Percentiles rank a stretch among this genome's conserved stretches.
These are phyloP conservation scores for Temnothorax rugatulus DNA, from an alignment of 2,888 invertebrate genomes.

Conservation along the genomic window DNA sequence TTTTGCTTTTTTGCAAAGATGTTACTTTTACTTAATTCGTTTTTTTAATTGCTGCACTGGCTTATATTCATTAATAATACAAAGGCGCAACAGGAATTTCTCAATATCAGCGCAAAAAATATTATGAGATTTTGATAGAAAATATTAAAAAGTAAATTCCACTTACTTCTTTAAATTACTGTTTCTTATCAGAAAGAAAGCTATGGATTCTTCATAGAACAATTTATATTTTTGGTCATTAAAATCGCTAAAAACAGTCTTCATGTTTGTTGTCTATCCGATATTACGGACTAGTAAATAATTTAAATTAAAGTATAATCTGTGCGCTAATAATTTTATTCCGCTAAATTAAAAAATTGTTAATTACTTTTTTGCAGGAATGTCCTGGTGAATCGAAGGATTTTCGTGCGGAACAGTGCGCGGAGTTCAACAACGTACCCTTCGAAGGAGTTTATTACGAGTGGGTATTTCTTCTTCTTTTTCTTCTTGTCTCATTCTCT, in stretches of 20 bases:
- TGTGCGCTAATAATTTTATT: background rate
- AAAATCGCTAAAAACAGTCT: background rate
- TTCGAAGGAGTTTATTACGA: slow-evolving; percentile 94
- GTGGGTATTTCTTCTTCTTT: slow-evolving; percentile 87
- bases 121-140: background rate
- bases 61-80: background rate
- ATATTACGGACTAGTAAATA: background rate
- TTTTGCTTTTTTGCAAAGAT: background rate
- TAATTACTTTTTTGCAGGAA: slow-evolving; percentile 87
- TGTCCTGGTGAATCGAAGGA: slow-evolving; percentile 93
- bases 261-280: background rate
- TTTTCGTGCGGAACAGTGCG: slow-evolving; percentile 96
- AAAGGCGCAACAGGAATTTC: background rate
- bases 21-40: background rate
- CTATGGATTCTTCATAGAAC: background rate
- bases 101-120: background rate
- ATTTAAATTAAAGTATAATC: background rate
- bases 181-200: background rate
- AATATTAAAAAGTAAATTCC: background rate
- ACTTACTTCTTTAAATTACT: background rate
- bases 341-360: background rate
- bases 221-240: background rate
- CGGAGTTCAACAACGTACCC: slow-evolving; percentile 92
- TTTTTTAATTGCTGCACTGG: background rate
- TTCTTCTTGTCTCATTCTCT: background rate